phyloP scores from a whole-genome alignment of 2,797 vertebrate genomes.

The Eulemur rubriventer region DNA sequence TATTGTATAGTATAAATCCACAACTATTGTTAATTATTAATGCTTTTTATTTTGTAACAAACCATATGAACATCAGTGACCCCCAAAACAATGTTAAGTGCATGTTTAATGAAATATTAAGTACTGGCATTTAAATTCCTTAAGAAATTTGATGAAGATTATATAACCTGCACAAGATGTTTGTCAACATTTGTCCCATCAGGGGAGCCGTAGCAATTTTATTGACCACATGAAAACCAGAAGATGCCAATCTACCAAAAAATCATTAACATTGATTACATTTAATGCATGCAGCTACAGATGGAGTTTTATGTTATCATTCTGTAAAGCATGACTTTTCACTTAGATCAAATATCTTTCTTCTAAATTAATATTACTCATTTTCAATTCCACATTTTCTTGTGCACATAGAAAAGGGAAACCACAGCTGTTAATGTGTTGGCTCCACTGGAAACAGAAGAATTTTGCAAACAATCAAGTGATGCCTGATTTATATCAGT shows the following conservation, averaged over 20 bases:
- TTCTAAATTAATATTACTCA: not conserved
- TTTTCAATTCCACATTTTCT: not conserved
- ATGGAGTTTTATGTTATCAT: not conserved
- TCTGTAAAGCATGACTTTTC: not conserved
- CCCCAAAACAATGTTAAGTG: not conserved
- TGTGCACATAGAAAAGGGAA: not conserved
- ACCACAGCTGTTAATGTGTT: not conserved
- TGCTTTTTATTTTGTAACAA: conserved; percentile 8
- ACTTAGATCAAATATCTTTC: not conserved
- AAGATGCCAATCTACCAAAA: not conserved
- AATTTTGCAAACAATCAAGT: not conserved
- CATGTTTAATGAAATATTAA: not conserved
- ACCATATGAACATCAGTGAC: not conserved
- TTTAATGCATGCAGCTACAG: not conserved
- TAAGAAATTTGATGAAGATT: not conserved
- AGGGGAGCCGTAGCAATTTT: not conserved
- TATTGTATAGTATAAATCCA: not conserved
- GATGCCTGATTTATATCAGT: not conserved
- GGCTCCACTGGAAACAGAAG: not conserved
- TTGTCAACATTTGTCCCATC: not conserved
- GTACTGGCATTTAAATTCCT: not conserved
- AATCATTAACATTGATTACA: not conserved
- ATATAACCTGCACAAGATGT: not conserved
- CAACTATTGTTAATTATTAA: not conserved
- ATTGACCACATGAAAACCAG: not conserved